Evolutionary conservation across 2,113 vertebrate species (phyloP), one percentile per base, ranked within the genome.

Genomic region (Dromas ardeola): DNA sequence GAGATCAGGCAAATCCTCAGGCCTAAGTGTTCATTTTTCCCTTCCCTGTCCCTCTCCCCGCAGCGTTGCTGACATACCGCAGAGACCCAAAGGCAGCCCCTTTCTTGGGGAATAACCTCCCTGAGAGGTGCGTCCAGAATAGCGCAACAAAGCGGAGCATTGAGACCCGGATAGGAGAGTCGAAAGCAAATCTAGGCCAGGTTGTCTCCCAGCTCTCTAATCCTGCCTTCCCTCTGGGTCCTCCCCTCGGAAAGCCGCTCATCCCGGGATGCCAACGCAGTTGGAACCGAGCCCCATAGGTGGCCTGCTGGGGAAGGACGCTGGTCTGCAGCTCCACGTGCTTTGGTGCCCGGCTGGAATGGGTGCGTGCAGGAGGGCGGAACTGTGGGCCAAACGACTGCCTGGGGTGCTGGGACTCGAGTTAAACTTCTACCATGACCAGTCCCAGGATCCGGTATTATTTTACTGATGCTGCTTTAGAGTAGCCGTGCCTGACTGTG

Each of bases 191-290:
- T 56, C 55, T 56, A 78, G 89, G 70, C 52, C 42, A 42, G 38
- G 12, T 43, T 53, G 18, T 70, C 19, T 52, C 77, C 40, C 45
- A 42, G 20, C n/a, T 96, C 84, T 94, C 86, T 79, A 87, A 49
- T 84, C 43, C 55, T 85, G 79, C 32, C 20, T 58, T 95, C 63
- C 58, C 96, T 92, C 93, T 91, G 88, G 88, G 82, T 88, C 62
- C 43, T 81, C 42, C 71, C 50, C 62, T 86, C 23, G 19, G 55
- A 96, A 49, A 67, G 52, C 65, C 85, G 53, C 80, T 81, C 40
- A 2, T 40, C 30, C 26, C 0, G 6, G 73, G 88, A 69, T 88
- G 93, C 47, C 76, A 20, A 32, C 26, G 94, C 79, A 80, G 86
- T 92, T 95, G 96, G 92, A 96, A 47, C 27, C 3, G 50, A 92